Base-by-base conservation (phyloP, 2,888 invertebrate genomes). In the Meghimatium bilineatum region DNA sequence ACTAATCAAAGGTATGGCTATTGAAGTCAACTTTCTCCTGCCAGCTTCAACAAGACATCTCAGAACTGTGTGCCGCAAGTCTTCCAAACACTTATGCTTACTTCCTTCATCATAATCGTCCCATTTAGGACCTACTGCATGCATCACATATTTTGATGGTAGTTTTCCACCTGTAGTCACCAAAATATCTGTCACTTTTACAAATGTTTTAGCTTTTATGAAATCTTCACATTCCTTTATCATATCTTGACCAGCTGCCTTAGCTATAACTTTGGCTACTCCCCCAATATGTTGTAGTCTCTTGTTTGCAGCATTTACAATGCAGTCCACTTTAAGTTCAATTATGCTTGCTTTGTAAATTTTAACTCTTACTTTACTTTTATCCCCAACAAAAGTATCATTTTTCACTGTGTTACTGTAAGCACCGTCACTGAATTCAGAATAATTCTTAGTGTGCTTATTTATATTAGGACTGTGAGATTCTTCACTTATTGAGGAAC, bases 61-160 rank as follows among this genome's bases (percentile, higher is more conserved):
- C 56, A 80, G 71, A 32, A 80, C 80, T 80, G 72, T 72, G 29
- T 36, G 56, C n/a, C 72, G 63, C 29, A 80, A 71, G 38, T 80
- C 72, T 32, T 56, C 36, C 56, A 71, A 29, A 56, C 80, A 80
- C 60, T 56, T n/a, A 5, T 0, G 3, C n/a, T 71, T 80, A 29
- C 66, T 23, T 29, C 78, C 77, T 60, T 74, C 67, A 29, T 49
- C 32, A 78, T 85, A 85, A 49, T 49, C 66, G 49, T 29, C 44
- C 85, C 85, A 85, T n/a, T n/a, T 36, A n/a, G 85, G 85, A 23
- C 85, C 85, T 67, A 85, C 82, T 44, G 85, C 85, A 74, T 85
- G 85, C 14, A 85, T 72, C 10, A 85, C 85, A 5, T 76, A 52
- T 63, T 77, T 56, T 44, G 83, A 76, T 6, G 76, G 72, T 52